Base-by-base conservation (phyloP, 2,888 invertebrate species). In the Marasmarcha lunaedactyla region DNA sequence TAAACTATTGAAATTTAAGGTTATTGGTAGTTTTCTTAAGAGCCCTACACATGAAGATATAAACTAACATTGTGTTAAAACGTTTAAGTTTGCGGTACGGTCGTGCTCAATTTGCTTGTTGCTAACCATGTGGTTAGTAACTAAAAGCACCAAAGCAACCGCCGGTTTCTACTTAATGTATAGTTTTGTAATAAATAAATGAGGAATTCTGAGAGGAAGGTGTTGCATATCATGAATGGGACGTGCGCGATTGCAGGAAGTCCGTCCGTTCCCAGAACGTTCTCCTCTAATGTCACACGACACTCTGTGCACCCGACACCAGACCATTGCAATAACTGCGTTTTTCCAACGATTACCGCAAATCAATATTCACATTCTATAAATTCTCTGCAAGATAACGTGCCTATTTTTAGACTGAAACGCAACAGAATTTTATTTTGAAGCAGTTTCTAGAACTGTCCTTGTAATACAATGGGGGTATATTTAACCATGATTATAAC, bases 211-310 rank as follows among this genome's bases (percentile, higher is more conserved):
- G 30, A 25, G 9, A 25, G 30, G 30, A 30, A 30, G 30, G 9
- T 30, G 66, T 69, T 65, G 20, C 20, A 20, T 20, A 71, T 67
- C 74, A 74, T 73, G 71, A 71, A 74, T 65, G 59, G 57, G 64
- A 53, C 65, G 71, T 58, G 65, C 61, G 51, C 52, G 54, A 57
- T 66, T 63, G 58, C 76, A 76, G 77, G 77, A 79, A 73, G 71
- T 67, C 59, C 45, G 63, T 54, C 58, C 58, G 53, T 77, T 77
- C 78, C 62, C 46, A 65, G 77, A 78, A 78, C 60, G 56, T 55
- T 46, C 20, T 20, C 20, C 50, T 54, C 48, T 46, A 46, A 50
- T 57, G 55, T 56, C 55, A 36, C 33, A 36, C 40, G 41, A 54
- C 56, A 59, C 59, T 53, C 52, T 36, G 59, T 58, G 64, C 63